Conservation (phyloP, 1,140 invertebrate genomes). For the Heliconius hermathena region DNA sequence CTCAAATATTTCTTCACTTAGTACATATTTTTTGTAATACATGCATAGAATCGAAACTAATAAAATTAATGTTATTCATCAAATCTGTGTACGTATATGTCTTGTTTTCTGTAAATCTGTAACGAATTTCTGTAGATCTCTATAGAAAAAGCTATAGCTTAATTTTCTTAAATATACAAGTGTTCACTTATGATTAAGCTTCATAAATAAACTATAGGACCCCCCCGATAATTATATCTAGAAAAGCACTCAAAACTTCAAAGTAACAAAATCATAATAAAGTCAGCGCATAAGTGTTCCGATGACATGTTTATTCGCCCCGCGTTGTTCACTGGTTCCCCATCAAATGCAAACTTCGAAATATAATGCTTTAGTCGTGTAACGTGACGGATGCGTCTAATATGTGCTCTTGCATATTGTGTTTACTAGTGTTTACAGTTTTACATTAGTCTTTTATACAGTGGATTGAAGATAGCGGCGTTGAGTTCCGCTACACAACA, state of each 20-base stretch:
- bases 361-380: neutral
- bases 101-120: no score
- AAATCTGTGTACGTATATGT: no score
- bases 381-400: neutral
- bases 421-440: neutral
- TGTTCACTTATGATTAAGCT: neutral
- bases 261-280: slow-evolving; percentile 20
- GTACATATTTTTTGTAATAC: neutral
- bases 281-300: slow-evolving; percentile 33
- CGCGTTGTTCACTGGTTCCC: slow-evolving; percentile 41
- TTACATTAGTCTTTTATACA: no score
- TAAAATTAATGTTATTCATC: no score
- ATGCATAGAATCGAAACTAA: neutral
- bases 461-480: no score
- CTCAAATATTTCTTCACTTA: neutral
- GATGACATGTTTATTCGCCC: slow-evolving; percentile 46
- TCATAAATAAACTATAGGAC: neutral
- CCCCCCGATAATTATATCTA: neutral
- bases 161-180: no score
- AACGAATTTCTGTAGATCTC: no score
- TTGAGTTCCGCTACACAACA: no score
- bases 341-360: slow-evolving; percentile 25
- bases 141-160: no score
- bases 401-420: neutral
- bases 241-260: neutral